A percentile compares a stretch with the other conserved stretches of the same genome.
Evolutionary conservation across 2,888 invertebrate species (phyloP).

Genomic region (Drosophila testacea): DNA sequence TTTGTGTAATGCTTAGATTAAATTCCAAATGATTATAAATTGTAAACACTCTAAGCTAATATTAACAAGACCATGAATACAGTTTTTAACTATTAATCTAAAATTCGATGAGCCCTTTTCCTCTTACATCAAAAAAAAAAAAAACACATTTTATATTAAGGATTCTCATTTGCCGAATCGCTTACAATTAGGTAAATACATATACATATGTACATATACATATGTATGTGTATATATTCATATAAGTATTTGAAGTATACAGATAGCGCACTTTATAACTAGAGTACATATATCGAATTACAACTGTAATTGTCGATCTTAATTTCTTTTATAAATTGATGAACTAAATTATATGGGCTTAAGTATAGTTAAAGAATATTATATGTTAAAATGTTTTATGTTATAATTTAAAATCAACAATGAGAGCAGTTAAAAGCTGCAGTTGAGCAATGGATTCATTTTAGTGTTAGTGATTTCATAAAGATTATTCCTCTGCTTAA

Average conservation of each 20-base stretch:
- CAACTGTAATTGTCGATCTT: constrained; percentile 13
- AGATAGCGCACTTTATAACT: constrained; percentile 55
- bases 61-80: constrained; percentile 58
- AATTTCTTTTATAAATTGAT: constrained; percentile 1
- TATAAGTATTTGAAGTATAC: constrained; percentile 44
- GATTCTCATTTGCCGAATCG: constrained; percentile 5
- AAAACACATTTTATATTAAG: constrained; percentile 1
- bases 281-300: constrained; percentile 14
- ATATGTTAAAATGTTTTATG: neutral
- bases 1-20: constrained; percentile 9
- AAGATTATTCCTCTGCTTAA: constrained; percentile 9
- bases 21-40: constrained; percentile 43
- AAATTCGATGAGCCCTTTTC: constrained; percentile 25
- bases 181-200: constrained; percentile 21
- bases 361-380: constrained; percentile 6
- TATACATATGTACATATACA: constrained; percentile 25
- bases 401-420: constrained; percentile 3
- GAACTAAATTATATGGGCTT: constrained; percentile 4
- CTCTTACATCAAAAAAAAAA: constrained; percentile 13
- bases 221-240: constrained; percentile 16
- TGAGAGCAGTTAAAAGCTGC: neutral
- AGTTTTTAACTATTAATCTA: constrained; percentile 44
- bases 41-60: constrained; percentile 55
- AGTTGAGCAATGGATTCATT: neutral
- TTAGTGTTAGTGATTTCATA: neutral